Evolutionary conservation across 2,888 invertebrate species (phyloP).

Genomic region (Lucinisca nassula): DNA sequence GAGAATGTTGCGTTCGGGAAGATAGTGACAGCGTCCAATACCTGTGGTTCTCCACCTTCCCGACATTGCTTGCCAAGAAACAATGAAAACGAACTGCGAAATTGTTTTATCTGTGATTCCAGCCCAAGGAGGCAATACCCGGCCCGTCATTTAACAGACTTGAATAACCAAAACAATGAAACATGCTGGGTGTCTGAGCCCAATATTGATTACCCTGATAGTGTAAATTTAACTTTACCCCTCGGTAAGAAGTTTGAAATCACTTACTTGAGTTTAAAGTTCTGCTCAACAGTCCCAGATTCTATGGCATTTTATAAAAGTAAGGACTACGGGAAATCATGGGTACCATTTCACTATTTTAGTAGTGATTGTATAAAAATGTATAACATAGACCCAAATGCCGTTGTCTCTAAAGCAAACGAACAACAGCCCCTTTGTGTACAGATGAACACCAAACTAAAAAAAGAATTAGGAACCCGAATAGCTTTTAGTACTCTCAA

Average conservation of each 20-base stretch:
- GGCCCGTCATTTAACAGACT: conserved; percentile 94
- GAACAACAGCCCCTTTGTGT: conserved; percentile 99
- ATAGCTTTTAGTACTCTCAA: conserved; percentile 99
- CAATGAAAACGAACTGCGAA: conserved; percentile 83
- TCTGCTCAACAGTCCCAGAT: conserved; percentile 97
- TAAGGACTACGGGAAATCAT: conserved; percentile 97
- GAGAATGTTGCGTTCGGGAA: conserved; percentile 99
- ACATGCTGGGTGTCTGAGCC: conserved; percentile 99
- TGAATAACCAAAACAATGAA: conserved; percentile 98
- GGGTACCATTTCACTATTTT: conserved; percentile 99
- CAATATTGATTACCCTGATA: conserved; percentile 90
- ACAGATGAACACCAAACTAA: conserved; percentile 91
- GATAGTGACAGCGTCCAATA: conserved; percentile 93
- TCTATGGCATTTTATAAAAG: conserved; percentile 99
- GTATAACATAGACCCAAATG: conserved; percentile 95
- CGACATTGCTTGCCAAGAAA: conserved; percentile 86
- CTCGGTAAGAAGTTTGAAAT: conserved; percentile 99
- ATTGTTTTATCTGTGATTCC: conserved; percentile 94
- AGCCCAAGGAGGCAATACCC: conserved; percentile 93
- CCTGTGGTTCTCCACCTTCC: conserved; percentile 93
- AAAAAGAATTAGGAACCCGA: conserved; percentile 88
- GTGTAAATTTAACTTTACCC: conserved; percentile 97
- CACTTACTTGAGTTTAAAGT: conserved; percentile 98
- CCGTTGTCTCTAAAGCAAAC: conserved; percentile 96
- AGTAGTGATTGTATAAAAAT: conserved; percentile 97